phyloP scores from a whole-genome alignment of 2,888 invertebrate species.

The Agapostemon virescens region DNA sequence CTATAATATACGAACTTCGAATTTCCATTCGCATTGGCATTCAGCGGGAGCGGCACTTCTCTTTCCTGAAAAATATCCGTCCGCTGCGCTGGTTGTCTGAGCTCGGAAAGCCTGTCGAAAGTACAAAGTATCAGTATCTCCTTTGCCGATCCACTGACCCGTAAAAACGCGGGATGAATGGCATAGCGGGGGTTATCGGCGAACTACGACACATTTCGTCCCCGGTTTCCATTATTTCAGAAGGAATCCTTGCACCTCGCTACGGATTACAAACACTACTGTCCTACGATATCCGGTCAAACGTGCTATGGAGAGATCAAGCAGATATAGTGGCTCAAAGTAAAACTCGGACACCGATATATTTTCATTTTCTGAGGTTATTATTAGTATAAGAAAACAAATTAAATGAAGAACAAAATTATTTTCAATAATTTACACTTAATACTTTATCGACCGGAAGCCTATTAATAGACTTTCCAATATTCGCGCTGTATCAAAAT shows the following conservation, averaged over 20 bases:
- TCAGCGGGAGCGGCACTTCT: slow-evolving; percentile 26
- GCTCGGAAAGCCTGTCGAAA: slow-evolving; percentile 46
- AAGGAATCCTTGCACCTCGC: background rate
- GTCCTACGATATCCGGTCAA: background rate
- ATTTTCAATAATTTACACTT: too few species aligned
- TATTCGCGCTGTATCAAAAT: too few species aligned
- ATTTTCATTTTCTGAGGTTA: too few species aligned
- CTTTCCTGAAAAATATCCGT: slow-evolving; percentile 57
- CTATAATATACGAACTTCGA: slow-evolving; percentile 48
- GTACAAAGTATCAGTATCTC: slow-evolving; percentile 49
- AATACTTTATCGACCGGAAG: too few species aligned
- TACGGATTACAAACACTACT: background rate
- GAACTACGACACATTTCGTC: background rate
- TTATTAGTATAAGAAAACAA: too few species aligned
- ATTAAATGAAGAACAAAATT: too few species aligned
- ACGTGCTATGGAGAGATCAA: background rate
- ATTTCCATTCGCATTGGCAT: slow-evolving; percentile 60
- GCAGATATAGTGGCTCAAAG: too few species aligned
- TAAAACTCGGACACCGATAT: too few species aligned
- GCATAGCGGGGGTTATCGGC: slow-evolving; percentile 40
- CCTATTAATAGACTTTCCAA: too few species aligned
- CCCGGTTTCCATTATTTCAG: slow-evolving; percentile 27
- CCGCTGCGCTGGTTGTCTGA: slow-evolving; percentile 41
- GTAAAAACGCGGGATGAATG: slow-evolving; percentile 50
- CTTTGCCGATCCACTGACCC: slow-evolving; percentile 56